Base-by-base conservation (phyloP, 2,888 invertebrate species). In the Endotricha flammealis region DNA sequence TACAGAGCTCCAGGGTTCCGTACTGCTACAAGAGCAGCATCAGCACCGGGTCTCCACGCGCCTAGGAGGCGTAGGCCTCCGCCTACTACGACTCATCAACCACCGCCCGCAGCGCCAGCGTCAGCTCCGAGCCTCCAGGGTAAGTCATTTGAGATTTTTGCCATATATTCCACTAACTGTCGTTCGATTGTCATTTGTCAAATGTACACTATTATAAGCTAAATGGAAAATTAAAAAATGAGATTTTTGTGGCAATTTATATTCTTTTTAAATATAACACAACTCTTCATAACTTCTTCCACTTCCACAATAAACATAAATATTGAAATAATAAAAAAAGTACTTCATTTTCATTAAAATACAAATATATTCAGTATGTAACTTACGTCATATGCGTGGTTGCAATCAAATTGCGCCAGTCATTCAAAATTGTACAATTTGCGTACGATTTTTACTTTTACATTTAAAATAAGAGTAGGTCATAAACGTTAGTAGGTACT, bases 1-100 rank as follows among this genome's bases (percentile, higher is more conserved):
- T 96, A 96, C 71, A 88, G 96, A 3, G 95, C 96, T 1, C 95
- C 95, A 0, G 95, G 94, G 1, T 93, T 93, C 77, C 89, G 90
- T 20, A 89, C 93, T 27, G 92, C 93, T 0, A 94, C 94, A 50
- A 85, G 94, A 17, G 92, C 94, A 0, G 90, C 92, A 5, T 93
- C 92, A 10, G 92, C 93, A 0, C 92, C 93, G 1, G 93, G 94
- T 0, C 82, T 95, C 22, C 93, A 93, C 49, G 91, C 90, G 20
- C 91, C 90, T 44, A 88, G 90, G 50, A 90, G 90, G 55, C 86
- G 83, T 46, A 80, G 87, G 49, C 89, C 87, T 12, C 76, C 78
- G 35, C 85, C 67, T 22, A 76, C 64, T 41, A 81, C 64, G 41
- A 80, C 69, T 37, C 78, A 68, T 48, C 81, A 58, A 50, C 83